These are phyloP conservation scores for Thalassoma bifasciatum DNA, from an alignment of 2,113 vertebrate species.

Conservation along the genomic window DNA sequence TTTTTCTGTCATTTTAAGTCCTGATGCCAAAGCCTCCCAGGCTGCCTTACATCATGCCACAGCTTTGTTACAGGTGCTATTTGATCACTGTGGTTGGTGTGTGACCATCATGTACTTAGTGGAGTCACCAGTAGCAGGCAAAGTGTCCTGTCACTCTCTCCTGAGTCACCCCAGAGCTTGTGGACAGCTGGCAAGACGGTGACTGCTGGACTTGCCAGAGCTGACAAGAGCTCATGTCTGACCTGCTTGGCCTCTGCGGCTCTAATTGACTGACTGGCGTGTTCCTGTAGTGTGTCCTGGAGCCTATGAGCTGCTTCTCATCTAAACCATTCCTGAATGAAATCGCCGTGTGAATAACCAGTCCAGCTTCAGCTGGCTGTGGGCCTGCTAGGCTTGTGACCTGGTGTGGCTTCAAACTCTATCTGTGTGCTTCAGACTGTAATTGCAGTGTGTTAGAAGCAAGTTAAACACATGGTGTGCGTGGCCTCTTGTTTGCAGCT, in stretches of 20 bases:
- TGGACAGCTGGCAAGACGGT: slow-evolving; percentile 56
- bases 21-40: slow-evolving; percentile 11
- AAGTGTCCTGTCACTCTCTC: slow-evolving; percentile 13
- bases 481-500: too few relatives aligned
- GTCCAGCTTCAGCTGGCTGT: slow-evolving; percentile 22
- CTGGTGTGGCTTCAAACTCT: slow-evolving; percentile 31
- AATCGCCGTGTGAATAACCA: slow-evolving; percentile 33
- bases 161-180: slow-evolving; percentile 33
- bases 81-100: slow-evolving; percentile 30
- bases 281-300: neutral
- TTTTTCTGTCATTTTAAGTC: slow-evolving; percentile 24
- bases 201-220: slow-evolving; percentile 38
- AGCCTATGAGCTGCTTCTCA: slow-evolving; percentile 12
- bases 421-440: neutral
- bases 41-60: slow-evolving; percentile 27
- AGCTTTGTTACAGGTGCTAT: slow-evolving; percentile 49
- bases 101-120: neutral
- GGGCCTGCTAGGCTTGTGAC: slow-evolving; percentile 37
- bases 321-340: slow-evolving; percentile 16
- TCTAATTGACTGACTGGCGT: slow-evolving; percentile 26
- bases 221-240: slow-evolving; percentile 20
- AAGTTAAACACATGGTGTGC: too few relatives aligned
- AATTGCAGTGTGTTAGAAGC: neutral
- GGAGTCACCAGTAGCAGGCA: slow-evolving; percentile 13
- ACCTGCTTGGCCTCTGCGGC: slow-evolving; percentile 11